Base-by-base conservation (phyloP, 1,140 invertebrate species). In the Mycetomoellerius zeteki region DNA sequence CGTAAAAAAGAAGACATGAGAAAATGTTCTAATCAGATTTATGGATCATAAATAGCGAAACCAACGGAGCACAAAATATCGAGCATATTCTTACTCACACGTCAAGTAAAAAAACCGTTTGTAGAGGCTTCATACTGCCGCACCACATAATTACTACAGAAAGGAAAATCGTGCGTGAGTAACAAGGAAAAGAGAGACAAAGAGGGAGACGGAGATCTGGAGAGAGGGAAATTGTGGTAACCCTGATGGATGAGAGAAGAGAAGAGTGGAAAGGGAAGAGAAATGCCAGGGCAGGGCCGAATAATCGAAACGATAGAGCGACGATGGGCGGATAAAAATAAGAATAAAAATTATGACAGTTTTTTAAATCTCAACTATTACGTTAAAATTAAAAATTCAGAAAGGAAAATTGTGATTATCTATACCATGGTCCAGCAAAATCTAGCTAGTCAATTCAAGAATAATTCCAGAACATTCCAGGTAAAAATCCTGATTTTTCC, bases 91-190 rank as follows among this genome's bases (percentile, higher is more conserved):
- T 67, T 80, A 87, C 86, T 90, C 76, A 85, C 86, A 64, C 54
- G 47, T 90, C 78, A 24, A 87, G 85, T 16, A 65, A 85, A 52
- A 81, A 88, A 80, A 80, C 86, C 73, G 67, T 75, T 75, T 54
- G 62, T 12, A 75, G 65, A 58, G 78, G 60, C 73, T 62, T 87
- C 73, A 90, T 87, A 52, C 77, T 85, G 54, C 8, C 54, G 30
- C 24, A 72, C 64, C 58, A 86, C 85, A 75, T 89, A 90, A 90
- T 89, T 89, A 90, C 77, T 76, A 69, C 76, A 21, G 75, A 12
- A 47, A 50, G n/a, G 50, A 69, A 65, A 76, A 64, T 58, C 52
- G 54, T 50, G 80, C 62, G 72, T 60, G 75, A 52, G 43, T 85
- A 78, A 30, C 16, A 24, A 84, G 76, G 77, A 52, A 82, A 37